Percentiles rank a stretch among this genome's conserved stretches.
These are phyloP conservation scores for Chrysochloris asiatica DNA, from an alignment of 2,113 vertebrate species.

Conservation along the genomic window DNA sequence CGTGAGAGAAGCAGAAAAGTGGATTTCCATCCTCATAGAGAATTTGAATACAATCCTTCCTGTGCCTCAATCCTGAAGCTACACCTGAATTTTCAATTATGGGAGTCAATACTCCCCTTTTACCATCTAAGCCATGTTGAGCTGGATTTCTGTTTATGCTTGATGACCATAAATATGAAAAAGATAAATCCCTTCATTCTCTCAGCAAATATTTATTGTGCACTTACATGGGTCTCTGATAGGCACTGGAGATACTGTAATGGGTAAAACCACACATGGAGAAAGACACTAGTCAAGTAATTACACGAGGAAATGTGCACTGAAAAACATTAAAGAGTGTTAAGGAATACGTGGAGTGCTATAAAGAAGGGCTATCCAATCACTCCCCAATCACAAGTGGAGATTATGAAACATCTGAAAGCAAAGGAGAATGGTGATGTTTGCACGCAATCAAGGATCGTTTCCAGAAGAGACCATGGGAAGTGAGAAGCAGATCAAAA, in stretches of 20 bases:
- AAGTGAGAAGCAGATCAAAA: not conserved
- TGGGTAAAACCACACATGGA: not conserved
- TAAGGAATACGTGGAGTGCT: not conserved
- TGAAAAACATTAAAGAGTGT: not conserved
- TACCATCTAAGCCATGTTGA: not conserved
- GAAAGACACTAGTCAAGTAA: not conserved
- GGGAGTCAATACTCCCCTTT: not conserved
- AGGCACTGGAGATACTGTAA: not conserved
- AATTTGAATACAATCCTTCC: not conserved
- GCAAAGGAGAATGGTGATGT: not conserved
- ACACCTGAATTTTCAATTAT: not conserved
- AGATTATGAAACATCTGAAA: not conserved
- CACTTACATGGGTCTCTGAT: not conserved
- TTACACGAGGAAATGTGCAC: not conserved
- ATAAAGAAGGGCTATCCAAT: not conserved
- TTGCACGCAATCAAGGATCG: not conserved
- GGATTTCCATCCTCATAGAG: not conserved
- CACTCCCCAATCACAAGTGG: not conserved
- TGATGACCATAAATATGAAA: slow-evolving; percentile 15
- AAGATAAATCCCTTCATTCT: slow-evolving; percentile 25
- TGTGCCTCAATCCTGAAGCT: not conserved
- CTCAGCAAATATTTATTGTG: not conserved
- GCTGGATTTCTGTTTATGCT: not conserved
- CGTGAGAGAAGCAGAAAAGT: not conserved
- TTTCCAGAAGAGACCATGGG: not conserved